Base-by-base conservation (phyloP, 2,797 vertebrate genomes). In the Acipenser ruthenus region DNA sequence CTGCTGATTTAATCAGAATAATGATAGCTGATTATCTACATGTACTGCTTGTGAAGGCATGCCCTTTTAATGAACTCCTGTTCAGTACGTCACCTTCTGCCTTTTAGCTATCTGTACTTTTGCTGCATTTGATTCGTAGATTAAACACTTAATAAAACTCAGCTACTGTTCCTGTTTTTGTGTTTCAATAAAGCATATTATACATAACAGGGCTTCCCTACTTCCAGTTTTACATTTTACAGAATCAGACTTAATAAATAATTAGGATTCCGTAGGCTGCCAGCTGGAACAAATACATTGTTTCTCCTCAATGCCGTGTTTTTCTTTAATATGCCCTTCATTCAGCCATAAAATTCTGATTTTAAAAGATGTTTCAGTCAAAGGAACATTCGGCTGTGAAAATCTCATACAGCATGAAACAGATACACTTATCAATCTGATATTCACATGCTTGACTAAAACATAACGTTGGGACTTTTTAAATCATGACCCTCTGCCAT, bases 1-100 rank as follows among this genome's bases (percentile, higher is more conserved):
- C 86, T 63, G 65, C 83, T 85, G 89, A 89, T 87, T 87, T 89
- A 90, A 92, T 90, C 87, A 90, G 81, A 60, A 75, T 86, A 89
- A 87, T 89, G 84, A 86, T 55, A 81, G 83, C 79, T 86, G 85
- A 89, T 90, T 89, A 88, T 82, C 86, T 78, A 55, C 82, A 82
- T 79, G 84, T 87, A 81, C 73, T 69, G 81, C 83, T 71, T 74
- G 68, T 69, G 75, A 85, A 83, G 80, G 81, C 78, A 81, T 86
- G 74, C 89, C 89, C 89, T 92, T 86, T 87, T 78, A 82, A 75
- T 82, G 89, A 92, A 73, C 87, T 79, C 76, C 82, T 73, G 60
- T 68, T 11, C 5, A 58, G 6, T 65, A 6, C 74, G 73, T 70
- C 70, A 72, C 65, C 70, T 71, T 74, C 69, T 67, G 71, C 65